Percentiles rank a stretch among this genome's conserved stretches.
These are phyloP conservation scores for Manis javanica DNA, from an alignment of 2,797 vertebrate species.

Conservation along the genomic window DNA sequence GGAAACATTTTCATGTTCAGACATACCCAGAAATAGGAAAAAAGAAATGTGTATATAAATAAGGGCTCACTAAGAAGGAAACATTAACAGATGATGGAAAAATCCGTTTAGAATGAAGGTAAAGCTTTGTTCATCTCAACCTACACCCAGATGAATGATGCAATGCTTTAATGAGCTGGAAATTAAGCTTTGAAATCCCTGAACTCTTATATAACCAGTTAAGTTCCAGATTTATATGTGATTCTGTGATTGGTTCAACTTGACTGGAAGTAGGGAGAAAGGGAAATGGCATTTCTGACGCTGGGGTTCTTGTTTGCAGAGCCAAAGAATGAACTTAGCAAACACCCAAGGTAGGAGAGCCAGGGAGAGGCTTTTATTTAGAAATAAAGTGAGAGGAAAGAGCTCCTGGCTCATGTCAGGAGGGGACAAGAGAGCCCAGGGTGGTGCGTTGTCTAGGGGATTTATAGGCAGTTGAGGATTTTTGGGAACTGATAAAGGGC, in stretches of 20 bases:
- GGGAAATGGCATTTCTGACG: neutral
- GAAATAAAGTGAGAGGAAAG: too few species aligned
- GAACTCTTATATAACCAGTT: neutral
- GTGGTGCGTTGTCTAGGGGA: too few species aligned
- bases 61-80: neutral
- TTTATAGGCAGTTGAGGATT: too few species aligned
- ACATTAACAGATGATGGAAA: neutral
- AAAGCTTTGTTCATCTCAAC: neutral
- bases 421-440: too few species aligned
- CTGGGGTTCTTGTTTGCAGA: too few species aligned
- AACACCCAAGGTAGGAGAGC: too few species aligned
- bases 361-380: too few species aligned
- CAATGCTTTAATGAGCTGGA: neutral
- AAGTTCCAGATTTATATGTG: conserved; percentile 8
- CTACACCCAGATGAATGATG: neutral
- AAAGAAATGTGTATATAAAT: neutral
- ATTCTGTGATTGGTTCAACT: neutral
- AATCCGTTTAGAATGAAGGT: neutral
- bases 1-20: neutral
- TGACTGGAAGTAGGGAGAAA: neutral
- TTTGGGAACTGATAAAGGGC: too few species aligned
- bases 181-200: neutral
- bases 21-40: neutral
- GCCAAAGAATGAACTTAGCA: too few species aligned
- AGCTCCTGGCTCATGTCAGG: too few species aligned